Base-by-base conservation (phyloP, 2,888 invertebrate genomes). In the Brenthis hecate region DNA sequence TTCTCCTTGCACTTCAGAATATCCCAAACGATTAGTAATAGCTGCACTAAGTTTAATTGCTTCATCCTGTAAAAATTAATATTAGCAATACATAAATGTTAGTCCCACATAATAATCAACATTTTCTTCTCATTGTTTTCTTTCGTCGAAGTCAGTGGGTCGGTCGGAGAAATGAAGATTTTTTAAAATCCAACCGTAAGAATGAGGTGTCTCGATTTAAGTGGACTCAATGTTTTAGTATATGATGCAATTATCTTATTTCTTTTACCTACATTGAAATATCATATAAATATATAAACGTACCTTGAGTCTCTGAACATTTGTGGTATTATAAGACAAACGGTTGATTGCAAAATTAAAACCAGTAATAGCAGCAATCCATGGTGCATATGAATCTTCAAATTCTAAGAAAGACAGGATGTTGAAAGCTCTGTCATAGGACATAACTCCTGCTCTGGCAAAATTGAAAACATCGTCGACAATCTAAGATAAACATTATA, bases 341-440 rank as follows among this genome's bases (percentile, higher is more conserved):
- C 89, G 84, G 57, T 89, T 85, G 2, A 88, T 77, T 23, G 91
- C 78, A 65, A 85, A 94, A 68, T 85, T 85, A 58, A 93, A 87
- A 14, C 93, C 94, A 65, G 83, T 82, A 13, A 95, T 86, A 3
- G 95, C 96, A 0, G 95, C 88, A 54, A 92, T 88, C 95, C 96
- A 96, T 0, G 96, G 96, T 23, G 96, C 91, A 73, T 95, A 95
- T 65, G 95, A 94, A 5, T 92, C 93, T 85, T 96, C 96, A 3
- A 91, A 88, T 66, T 89, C 87, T 71, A 97, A 77, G 84, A 88
- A 92, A 0, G 91, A 90, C 76, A 89, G 94, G 6, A 96, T 91
- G 68, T 94, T 94, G 13, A 96, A 85, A 0, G 94, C 93, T 36
- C 86, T 81, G 1, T 83, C 81, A 77, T 95, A 95, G 4, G 86